Base-by-base conservation (phyloP, 2,888 invertebrate genomes). In the Phengaris alcon region DNA sequence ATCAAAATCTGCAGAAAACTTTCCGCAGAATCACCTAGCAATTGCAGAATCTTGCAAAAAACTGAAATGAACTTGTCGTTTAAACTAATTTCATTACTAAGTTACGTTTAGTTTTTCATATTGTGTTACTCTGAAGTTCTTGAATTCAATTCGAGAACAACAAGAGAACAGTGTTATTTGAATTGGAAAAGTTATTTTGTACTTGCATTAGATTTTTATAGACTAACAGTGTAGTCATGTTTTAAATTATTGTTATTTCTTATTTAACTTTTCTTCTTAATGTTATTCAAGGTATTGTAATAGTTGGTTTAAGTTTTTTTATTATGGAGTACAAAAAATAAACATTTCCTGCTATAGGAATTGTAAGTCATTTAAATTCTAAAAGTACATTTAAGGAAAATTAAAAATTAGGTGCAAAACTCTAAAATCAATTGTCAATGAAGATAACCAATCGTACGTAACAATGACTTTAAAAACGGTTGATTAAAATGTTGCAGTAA, bases 61-160 rank as follows among this genome's bases (percentile, higher is more conserved):
- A 90, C 88, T 88, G 85, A 88, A 93, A 91, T 93, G 90, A 92
- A 92, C 87, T 91, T 93, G 91, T 92, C 93, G 90, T 88, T 91
- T 91, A 91, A 91, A 93, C 91, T 93, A 91, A 93, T 93, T 93
- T 91, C 86, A 90, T 92, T 91, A 87, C 88, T 86, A 88, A 91
- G 85, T 91, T 91, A 85, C 87, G 76, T 86, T 90, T 90, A 89
- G 90, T 90, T 90, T 88, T 88, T 88, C 85, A 85, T 88, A 88
- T 89, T 88, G 86, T 85, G 83, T 82, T 84, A 83, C 88, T 88
- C 87, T 85, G 81, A 80, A 80, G 81, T 86, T 90, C 87, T 91
- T 89, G 88, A 92, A 91, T 92, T 91, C 88, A 87, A 88, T 84
- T 83, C 82, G 82, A 84, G 85, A 86, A 88, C 85, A 87, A 86